Conservation (phyloP, 2,113 vertebrate species). For the Silurus asotus region DNA sequence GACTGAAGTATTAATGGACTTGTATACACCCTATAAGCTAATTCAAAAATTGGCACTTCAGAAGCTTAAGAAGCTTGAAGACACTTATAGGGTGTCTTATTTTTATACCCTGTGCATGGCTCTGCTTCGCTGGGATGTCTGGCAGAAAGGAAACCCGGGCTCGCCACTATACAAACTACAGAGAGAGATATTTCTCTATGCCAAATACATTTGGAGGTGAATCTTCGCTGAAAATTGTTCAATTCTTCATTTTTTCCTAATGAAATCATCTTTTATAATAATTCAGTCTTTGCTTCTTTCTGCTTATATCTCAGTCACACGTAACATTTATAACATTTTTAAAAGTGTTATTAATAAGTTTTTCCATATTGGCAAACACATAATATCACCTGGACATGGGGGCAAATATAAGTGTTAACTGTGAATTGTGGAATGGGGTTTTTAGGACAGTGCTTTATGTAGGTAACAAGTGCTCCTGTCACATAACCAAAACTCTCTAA, state of each 20-base stretch:
- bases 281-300: not conserved
- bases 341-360: not conserved
- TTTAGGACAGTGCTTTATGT: conserved; percentile 4
- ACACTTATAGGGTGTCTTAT: conserved; percentile 60
- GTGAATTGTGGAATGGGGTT: not conserved
- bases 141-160: conserved; percentile 38
- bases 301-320: not conserved
- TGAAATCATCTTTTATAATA: not conserved
- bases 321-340: not conserved
- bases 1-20: conserved; percentile 64
- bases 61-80: conserved; percentile 62
- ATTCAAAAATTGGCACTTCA: conserved; percentile 68
- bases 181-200: not conserved
- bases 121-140: conserved; percentile 16
- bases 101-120: conserved; percentile 26
- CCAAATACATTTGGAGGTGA: conserved; percentile 10
- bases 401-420: not conserved
- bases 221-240: not conserved
- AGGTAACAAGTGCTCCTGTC: conserved; percentile 6
- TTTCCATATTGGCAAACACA: not conserved
- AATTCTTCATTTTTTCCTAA: not conserved
- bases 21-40: conserved; percentile 64
- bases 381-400: not conserved
- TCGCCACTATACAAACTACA: not conserved
- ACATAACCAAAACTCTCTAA: not conserved